phyloP scores from a whole-genome alignment of 92 coral and sea anemone genomes.

The Zoanthus solanderi region DNA sequence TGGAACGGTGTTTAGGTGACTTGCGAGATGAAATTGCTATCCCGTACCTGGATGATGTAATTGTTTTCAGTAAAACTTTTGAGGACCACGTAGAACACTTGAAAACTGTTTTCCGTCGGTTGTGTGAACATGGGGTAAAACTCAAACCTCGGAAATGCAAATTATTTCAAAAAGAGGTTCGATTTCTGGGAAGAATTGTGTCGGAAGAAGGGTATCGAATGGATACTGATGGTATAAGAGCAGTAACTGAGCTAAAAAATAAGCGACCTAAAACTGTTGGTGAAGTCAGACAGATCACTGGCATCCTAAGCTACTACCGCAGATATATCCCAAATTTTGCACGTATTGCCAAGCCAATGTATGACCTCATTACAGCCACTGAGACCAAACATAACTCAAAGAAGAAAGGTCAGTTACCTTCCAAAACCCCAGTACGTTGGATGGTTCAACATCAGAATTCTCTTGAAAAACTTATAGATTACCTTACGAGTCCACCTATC shows the following conservation, averaged over 20 bases:
- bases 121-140: constrained; percentile 28
- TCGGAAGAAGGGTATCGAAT: constrained; percentile 22
- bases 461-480: constrained; percentile 36
- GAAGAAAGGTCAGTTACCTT: constrained; percentile 40
- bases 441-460: constrained; percentile 25
- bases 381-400: neutral
- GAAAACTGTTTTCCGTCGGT: constrained; percentile 8
- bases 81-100: constrained; percentile 18
- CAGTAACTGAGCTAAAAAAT: constrained; percentile 9
- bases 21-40: constrained; percentile 41
- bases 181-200: constrained; percentile 29
- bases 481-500: constrained; percentile 41
- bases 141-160: constrained; percentile 31
- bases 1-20: constrained; percentile 55
- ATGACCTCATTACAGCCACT: constrained; percentile 26
- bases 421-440: constrained; percentile 31
- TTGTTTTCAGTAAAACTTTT: constrained; percentile 39
- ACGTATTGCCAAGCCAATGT: constrained; percentile 31
- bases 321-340: constrained; percentile 29
- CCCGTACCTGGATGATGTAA: constrained; percentile 52
- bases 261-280: constrained; percentile 16
- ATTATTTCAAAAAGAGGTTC: constrained; percentile 32
- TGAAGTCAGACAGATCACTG: constrained; percentile 34
- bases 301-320: constrained; percentile 29
- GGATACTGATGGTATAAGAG: constrained; percentile 16